Evolutionary conservation across 2,888 invertebrate genomes (phyloP), one percentile per base, ranked within the genome.

Genomic region (Sarcophaga rosellei): DNA sequence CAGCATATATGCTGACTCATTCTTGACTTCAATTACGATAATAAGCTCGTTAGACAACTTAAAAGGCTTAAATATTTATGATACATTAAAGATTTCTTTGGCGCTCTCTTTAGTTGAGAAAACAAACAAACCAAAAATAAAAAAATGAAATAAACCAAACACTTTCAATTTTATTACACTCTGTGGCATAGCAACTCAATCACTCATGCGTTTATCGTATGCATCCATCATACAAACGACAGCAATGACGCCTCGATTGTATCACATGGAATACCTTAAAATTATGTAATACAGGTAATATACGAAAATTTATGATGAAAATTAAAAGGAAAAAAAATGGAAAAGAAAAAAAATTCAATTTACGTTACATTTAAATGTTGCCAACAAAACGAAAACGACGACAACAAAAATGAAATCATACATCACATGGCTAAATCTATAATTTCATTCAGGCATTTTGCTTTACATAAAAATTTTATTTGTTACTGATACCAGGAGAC

Each of bases 401-500:
- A n/a, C n/a, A n/a, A n/a, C n/a, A n/a, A 17, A n/a, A n/a, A 35
- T 44, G 21, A 21, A 66, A 57, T 61, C 77, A 77, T 45, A 20
- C n/a, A 45, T 17, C 53, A 45, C 61, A 45, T 8, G 17, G 17
- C n/a, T n/a, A 11, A 74, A 62, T 66, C 23, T 59, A 61, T 76
- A 75, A 65, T 73, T 75, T 82, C 81, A 70, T 83, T 62, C 47
- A 79, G 62, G 17, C 25, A 59, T 80, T 75, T 81, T 84, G 70
- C 44, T 84, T 78, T 81, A 78, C 77, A 75, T 78, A 74, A 77
- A 83, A 84, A 66, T 57, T 61, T 72, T 77, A 86, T 84, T 86
- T 86, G 78, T 81, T 84, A 86, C 74, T 61, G 80, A 81, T 81
- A 79, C 53, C n/a, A 57, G 23, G 35, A 5, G 21, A 17, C 4